Evolutionary conservation across 2,113 vertebrate genomes (phyloP).

Genomic region (Alexandromys fortis): DNA sequence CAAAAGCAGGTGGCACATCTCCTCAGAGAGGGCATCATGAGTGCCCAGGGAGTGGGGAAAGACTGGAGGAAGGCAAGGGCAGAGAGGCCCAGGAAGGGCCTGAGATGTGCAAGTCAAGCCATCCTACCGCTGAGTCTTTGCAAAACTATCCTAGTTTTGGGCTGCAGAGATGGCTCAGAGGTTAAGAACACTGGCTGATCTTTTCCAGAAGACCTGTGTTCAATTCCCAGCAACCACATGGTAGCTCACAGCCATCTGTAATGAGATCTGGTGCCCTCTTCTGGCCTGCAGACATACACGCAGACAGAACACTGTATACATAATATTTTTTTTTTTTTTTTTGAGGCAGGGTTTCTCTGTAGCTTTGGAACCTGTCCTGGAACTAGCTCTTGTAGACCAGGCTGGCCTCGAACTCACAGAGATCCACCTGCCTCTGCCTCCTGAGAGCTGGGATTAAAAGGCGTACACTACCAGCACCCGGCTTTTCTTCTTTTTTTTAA

Average conservation of each 20-base stretch:
- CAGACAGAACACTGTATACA: too few relatives aligned
- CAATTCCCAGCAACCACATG: too few relatives aligned
- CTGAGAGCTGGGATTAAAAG: background rate
- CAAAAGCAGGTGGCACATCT: background rate
- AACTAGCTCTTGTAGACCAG: background rate
- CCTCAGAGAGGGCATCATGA: background rate
- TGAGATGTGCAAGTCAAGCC: background rate
- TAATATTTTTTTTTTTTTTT: too few relatives aligned
- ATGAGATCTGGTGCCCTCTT: too few relatives aligned
- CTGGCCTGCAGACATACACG: too few relatives aligned
- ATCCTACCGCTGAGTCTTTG: background rate
- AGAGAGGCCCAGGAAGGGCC: background rate
- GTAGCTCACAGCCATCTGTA: too few relatives aligned
- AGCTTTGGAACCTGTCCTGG: background rate
- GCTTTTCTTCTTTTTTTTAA: background rate
- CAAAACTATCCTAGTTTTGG: background rate
- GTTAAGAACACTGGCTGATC: too few relatives aligned
- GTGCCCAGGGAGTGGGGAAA: background rate
- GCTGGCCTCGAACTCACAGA: background rate
- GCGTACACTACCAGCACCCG: rapidly evolving
- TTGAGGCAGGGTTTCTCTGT: background rate
- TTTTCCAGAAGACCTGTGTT: too few relatives aligned
- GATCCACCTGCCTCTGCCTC: background rate
- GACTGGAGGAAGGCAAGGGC: background rate
- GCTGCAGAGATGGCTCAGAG: too few relatives aligned